Conservation (phyloP, 2,888 invertebrate genomes). For the Geotrupes spiniger region DNA sequence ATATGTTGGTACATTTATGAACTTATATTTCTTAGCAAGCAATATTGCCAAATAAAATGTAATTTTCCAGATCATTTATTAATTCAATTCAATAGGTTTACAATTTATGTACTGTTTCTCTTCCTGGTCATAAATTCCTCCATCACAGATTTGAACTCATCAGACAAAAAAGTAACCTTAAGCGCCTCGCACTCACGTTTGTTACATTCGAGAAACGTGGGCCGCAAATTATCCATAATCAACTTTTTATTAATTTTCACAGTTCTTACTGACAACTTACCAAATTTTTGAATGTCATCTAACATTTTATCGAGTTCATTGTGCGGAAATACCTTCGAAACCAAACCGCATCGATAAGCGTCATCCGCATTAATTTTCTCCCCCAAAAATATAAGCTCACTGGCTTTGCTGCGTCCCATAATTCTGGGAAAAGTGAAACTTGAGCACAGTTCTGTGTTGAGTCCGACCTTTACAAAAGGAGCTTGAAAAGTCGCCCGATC, state of each 20-base stretch:
- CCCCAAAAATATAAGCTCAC: constrained; percentile 56
- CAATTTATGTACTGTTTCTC: constrained; percentile 38
- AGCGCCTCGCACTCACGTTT: constrained; percentile 67
- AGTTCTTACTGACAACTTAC: constrained; percentile 58
- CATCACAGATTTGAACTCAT: constrained; percentile 65
- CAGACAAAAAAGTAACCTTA: constrained; percentile 60
- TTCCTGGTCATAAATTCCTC: constrained; percentile 51
- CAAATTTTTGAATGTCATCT: constrained; percentile 59
- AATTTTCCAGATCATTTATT: too few species aligned
- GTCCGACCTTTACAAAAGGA: constrained; percentile 82
- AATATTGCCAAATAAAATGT: too few species aligned
- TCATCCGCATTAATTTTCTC: constrained; percentile 76
- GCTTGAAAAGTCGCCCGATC: constrained; percentile 83
- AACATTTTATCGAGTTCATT: constrained; percentile 55
- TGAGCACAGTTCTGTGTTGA: constrained; percentile 88
- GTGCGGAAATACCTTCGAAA: constrained; percentile 73
- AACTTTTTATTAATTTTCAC: constrained; percentile 70
- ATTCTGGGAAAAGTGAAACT: constrained; percentile 80
- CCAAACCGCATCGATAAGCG: constrained; percentile 73
- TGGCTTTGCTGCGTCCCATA: constrained; percentile 77
- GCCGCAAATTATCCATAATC: constrained; percentile 58
- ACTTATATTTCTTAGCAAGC: too few species aligned
- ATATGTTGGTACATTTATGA: too few species aligned
- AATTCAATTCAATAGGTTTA: too few species aligned
- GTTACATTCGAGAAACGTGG: constrained; percentile 65